These are phyloP conservation scores for Myotis findleyi DNA, from an alignment of 2,797 vertebrate genomes.

Conservation along the genomic window DNA sequence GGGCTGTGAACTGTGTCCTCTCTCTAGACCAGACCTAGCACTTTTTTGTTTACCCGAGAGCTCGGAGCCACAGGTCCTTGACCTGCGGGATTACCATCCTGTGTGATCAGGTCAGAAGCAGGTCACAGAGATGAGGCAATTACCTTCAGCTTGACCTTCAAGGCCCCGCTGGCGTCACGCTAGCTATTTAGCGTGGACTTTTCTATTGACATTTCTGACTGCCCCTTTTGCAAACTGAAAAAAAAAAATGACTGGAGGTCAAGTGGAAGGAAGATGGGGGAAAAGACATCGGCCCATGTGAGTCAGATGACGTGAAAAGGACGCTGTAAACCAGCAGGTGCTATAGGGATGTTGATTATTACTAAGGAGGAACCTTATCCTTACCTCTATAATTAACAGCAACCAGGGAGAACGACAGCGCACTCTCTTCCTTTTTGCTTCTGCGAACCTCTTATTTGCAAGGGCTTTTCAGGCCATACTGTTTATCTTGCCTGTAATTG, in stretches of 20 bases:
- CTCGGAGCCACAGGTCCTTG: conserved; percentile 63
- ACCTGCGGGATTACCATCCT: not conserved
- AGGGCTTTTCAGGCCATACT: not conserved
- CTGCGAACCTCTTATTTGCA: not conserved
- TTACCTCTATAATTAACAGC: not conserved
- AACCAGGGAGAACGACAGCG: not conserved
- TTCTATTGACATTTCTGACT: conserved; percentile 50
- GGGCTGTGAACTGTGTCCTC: conserved; percentile 56
- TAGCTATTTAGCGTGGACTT: conserved; percentile 10
- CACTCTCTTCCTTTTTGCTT: not conserved
- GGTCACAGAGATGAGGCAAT: conserved; percentile 4
- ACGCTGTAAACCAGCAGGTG: not conserved
- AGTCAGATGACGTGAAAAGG: not conserved
- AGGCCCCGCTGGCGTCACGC: not conserved
- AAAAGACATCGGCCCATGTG: not conserved
- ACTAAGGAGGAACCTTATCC: not conserved
- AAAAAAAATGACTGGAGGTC: not conserved
- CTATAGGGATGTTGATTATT: not conserved
- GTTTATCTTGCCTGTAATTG: not conserved
- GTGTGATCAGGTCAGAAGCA: conserved; percentile 37
- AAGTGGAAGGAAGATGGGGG: not conserved
- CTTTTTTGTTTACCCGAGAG: conserved; percentile 62
- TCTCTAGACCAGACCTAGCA: not conserved
- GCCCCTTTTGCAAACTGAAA: conserved; percentile 45
- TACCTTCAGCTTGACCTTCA: conserved; percentile 35